Conservation (phyloP, 2,888 invertebrate genomes). For the Thyatira batis region DNA sequence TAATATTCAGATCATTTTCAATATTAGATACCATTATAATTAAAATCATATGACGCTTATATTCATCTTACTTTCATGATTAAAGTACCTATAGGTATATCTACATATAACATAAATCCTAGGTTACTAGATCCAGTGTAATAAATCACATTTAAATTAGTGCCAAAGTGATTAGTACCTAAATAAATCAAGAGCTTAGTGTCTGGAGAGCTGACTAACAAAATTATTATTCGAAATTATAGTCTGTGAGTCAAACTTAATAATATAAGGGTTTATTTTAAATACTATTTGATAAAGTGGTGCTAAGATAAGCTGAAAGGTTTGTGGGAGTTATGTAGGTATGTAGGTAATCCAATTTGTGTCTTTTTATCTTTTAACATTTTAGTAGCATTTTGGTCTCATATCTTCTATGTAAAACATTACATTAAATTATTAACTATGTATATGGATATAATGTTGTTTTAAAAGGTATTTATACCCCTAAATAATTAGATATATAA, state of each 20-base stretch:
- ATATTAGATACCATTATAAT: not conserved
- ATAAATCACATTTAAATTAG: not conserved
- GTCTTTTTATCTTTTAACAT: too few relatives aligned
- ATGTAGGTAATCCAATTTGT: too few relatives aligned
- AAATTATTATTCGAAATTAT: not conserved
- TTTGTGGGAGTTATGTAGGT: not conserved
- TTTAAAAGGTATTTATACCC: too few relatives aligned
- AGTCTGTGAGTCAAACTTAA: not conserved
- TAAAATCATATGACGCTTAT: not conserved
- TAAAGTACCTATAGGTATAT: too few relatives aligned
- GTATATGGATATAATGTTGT: too few relatives aligned
- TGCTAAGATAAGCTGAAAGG: not conserved
- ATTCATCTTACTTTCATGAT: not conserved
- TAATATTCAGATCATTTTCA: too few relatives aligned
- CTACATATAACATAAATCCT: not conserved
- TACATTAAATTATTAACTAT: too few relatives aligned
- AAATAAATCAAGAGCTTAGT: slow-evolving; percentile 2
- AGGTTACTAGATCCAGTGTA: not conserved
- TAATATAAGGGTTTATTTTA: not conserved
- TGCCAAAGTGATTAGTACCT: not conserved
- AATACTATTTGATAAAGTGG: not conserved
- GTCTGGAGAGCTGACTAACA: not conserved
- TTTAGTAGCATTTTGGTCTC: too few relatives aligned
- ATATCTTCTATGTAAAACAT: too few relatives aligned
- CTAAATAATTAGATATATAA: too few relatives aligned